Base-by-base conservation (phyloP, 2,113 vertebrate species). In the Gracilinanus agilis region DNA sequence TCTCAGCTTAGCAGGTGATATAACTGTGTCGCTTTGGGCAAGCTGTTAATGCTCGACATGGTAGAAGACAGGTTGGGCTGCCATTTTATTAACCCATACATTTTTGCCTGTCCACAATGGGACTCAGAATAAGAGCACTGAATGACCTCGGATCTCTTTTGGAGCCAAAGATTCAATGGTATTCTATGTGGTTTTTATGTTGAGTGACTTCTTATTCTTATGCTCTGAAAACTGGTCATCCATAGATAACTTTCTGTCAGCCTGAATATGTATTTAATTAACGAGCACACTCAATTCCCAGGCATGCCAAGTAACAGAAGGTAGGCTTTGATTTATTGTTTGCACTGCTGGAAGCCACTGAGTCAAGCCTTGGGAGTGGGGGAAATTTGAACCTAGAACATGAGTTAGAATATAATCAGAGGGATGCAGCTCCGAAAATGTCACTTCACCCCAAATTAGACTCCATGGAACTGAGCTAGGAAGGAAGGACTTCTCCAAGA, bases 321-420 rank as follows among this genome's bases (percentile, higher is more conserved):
- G 53, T 0, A 0, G 2, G 8, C 54, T 0, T 24, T 34, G 54
- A 61, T 3, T 0, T 0, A 0, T 27, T 49, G 67, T 40, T 44
- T 25, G 44, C 2, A 92, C 34, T 49, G 61, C 29, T 34, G 19
- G 67, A 83, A 83, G n/a, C 40, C n/a, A 75, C 49, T n/a, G 5
- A n/a, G 29, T 1, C 12, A 53, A n/a, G 11, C 24, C 83, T 44
- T 13, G 3, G 6, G 49, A 44, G 75, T 21, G 19, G 0, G 88
- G 9, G 4, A 44, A 75, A 90, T 23, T n/a, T 49, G 12, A 27
- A 54, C 0, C 0, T 8, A 3, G 3, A 44, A 54, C 27, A 0
- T 4, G 2, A 8, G 44, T 44, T 93, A 40, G 19, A 9, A 40
- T 40, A 40, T 1, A 53, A 2, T 25, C 0, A 49, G 9, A 67